A percentile compares a stretch with the other conserved stretches of the same genome.
These are phyloP conservation scores for Liopterus haemorrhoidalis DNA, from an alignment of 2,888 invertebrate species.

Conservation along the genomic window DNA sequence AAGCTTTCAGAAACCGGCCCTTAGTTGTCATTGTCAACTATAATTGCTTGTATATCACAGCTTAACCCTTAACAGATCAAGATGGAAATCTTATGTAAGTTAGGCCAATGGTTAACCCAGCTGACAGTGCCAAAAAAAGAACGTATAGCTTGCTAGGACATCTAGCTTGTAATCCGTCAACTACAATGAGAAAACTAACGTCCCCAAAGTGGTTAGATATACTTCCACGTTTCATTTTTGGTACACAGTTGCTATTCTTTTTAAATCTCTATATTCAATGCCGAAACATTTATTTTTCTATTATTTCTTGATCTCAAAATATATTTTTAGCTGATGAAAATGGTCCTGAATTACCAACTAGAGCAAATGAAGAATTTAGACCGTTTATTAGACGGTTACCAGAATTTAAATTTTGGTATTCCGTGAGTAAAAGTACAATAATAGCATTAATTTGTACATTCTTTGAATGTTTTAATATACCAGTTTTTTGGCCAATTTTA, in stretches of 20 bases:
- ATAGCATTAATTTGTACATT: conserved; percentile 89
- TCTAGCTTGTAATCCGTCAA: too few species aligned
- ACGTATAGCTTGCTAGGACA: too few species aligned
- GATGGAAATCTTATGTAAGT: too few species aligned
- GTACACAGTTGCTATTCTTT: not conserved
- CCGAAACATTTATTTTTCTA: conserved; percentile 4
- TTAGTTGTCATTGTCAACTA: too few species aligned
- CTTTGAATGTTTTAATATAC: conserved; percentile 97
- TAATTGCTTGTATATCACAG: too few species aligned
- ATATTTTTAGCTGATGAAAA: conserved; percentile 59
- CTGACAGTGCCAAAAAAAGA: too few species aligned
- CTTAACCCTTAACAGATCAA: too few species aligned
- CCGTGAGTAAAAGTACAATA: conserved; percentile 88
- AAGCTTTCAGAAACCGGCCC: too few species aligned
- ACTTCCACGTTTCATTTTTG: too few species aligned
- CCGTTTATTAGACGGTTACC: conserved; percentile 95
- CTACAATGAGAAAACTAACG: too few species aligned
- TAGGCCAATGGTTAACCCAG: too few species aligned
- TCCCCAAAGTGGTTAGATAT: too few species aligned
- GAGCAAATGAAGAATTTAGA: conserved; percentile 94
- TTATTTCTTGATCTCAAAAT: conserved; percentile 4
- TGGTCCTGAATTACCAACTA: conserved; percentile 91
- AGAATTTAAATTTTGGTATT: conserved; percentile 99
- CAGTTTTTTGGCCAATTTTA: conserved; percentile 99
- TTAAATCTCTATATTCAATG: not conserved